phyloP scores from a whole-genome alignment of 1,140 invertebrate species.

The Triops longicaudatus region DNA sequence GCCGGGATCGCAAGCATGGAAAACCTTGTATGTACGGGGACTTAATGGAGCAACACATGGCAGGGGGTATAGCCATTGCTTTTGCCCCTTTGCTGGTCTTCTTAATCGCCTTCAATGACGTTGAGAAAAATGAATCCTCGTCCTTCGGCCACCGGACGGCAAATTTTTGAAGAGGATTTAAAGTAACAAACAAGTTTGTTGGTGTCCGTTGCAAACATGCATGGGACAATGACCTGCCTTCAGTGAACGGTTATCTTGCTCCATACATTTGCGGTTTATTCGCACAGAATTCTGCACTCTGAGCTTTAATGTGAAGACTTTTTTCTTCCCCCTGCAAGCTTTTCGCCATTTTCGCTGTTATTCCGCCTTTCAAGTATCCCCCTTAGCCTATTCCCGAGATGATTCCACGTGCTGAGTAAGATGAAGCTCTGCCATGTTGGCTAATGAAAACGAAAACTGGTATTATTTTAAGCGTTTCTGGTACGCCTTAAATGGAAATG shows the following conservation, averaged over 20 bases:
- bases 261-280: neutral
- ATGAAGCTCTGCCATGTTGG: too few species aligned
- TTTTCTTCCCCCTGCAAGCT: neutral
- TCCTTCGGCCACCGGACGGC: neutral
- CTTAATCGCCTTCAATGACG: slow-evolving; percentile 14
- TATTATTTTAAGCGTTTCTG: too few species aligned
- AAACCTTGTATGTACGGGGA: neutral
- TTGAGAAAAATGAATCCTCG: slow-evolving; percentile 6
- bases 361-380: neutral
- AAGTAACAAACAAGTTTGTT: slow-evolving; percentile 9
- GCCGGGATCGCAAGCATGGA: neutral
- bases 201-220: neutral
- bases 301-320: neutral
- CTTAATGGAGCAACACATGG: slow-evolving; percentile 11
- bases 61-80: slow-evolving; percentile 1
- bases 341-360: neutral
- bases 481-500: too few species aligned
- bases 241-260: neutral
- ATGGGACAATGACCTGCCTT: slow-evolving; percentile 6
- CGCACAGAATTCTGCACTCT: neutral
- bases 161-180: slow-evolving; percentile 4
- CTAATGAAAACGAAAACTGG: too few species aligned
- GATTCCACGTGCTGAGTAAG: too few species aligned
- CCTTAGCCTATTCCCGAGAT: too few species aligned
- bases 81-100: neutral